phyloP scores from a whole-genome alignment of 2,797 vertebrate genomes.

The Chrysocyon brachyurus region DNA sequence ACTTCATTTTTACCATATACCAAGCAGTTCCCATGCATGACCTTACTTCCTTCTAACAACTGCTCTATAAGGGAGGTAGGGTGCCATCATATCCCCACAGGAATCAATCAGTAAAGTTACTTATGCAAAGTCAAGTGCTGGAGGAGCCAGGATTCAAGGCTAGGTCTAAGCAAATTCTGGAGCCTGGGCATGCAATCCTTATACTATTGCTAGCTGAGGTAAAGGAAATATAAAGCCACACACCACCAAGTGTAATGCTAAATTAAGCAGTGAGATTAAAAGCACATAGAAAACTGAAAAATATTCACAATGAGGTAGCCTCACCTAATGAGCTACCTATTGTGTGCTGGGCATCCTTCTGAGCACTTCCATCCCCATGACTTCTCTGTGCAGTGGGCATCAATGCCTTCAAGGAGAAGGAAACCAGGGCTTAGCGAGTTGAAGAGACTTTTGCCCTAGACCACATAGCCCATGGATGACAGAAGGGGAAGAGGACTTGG shows the following conservation, averaged over 20 bases:
- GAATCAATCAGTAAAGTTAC: background rate
- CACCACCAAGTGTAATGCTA: background rate
- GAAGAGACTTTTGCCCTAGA: background rate
- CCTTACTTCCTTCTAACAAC: background rate
- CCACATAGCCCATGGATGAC: background rate
- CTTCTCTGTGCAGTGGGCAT: background rate
- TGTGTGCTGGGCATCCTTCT: background rate
- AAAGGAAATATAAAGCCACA: background rate
- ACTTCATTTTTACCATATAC: background rate
- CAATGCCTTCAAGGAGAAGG: background rate
- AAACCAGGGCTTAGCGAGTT: background rate
- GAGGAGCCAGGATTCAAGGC: background rate
- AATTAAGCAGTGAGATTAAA: background rate
- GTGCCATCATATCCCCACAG: background rate
- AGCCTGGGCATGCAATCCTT: background rate
- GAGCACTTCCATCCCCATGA: background rate
- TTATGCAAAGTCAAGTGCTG: background rate
- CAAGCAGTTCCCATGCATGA: background rate
- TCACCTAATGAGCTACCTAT: background rate
- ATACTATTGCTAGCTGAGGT: too few species aligned
- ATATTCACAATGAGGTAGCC: background rate
- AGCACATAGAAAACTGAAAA: background rate
- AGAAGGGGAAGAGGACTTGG: background rate
- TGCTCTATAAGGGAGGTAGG: background rate
- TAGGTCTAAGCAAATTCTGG: background rate